Percentiles rank a stretch among this genome's conserved stretches.
phyloP scores from a whole-genome alignment of 2,888 invertebrate species.

The Nephrocerus scutellatus region DNA sequence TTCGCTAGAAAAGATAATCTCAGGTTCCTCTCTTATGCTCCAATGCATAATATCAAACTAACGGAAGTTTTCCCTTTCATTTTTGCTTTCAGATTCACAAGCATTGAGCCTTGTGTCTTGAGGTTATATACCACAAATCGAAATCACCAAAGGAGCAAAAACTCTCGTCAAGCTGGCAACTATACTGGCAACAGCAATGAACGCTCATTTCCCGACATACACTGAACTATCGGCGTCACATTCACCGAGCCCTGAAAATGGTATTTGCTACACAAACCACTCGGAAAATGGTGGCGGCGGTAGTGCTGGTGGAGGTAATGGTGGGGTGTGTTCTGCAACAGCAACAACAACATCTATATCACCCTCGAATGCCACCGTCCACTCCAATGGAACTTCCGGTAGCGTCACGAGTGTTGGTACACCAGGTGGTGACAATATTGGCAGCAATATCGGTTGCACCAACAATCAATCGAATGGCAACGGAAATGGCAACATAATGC shows the following conservation, averaged over 20 bases:
- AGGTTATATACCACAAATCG: no score
- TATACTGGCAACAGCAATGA: constrained; percentile 78
- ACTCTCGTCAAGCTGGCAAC: constrained; percentile 78
- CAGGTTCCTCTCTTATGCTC: no score
- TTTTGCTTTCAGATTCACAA: no score
- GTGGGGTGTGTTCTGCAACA: no score
- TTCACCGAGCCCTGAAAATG: constrained; percentile 63
- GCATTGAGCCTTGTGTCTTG: no score
- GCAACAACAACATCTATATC: no score
- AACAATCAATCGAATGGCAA: constrained; percentile 19
- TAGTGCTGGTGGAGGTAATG: constrained; percentile 9
- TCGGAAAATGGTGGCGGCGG: constrained; percentile 33
- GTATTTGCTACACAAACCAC: constrained; percentile 53
- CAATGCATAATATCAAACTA: no score
- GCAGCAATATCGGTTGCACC: constrained; percentile 15
- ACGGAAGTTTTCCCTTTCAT: no score
- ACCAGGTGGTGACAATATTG: constrained; percentile 14
- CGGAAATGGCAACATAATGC: constrained; percentile 24
- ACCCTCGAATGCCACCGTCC: constrained; percentile 2
- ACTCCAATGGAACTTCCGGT: constrained; percentile 11
- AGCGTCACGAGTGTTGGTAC: constrained; percentile 1
- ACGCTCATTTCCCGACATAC: constrained; percentile 80
- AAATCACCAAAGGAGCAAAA: no score
- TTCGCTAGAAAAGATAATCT: no score
- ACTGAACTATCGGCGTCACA: constrained; percentile 68